Evolutionary conservation across 2,113 vertebrate genomes (phyloP).

Genomic region (Monopterus albus): DNA sequence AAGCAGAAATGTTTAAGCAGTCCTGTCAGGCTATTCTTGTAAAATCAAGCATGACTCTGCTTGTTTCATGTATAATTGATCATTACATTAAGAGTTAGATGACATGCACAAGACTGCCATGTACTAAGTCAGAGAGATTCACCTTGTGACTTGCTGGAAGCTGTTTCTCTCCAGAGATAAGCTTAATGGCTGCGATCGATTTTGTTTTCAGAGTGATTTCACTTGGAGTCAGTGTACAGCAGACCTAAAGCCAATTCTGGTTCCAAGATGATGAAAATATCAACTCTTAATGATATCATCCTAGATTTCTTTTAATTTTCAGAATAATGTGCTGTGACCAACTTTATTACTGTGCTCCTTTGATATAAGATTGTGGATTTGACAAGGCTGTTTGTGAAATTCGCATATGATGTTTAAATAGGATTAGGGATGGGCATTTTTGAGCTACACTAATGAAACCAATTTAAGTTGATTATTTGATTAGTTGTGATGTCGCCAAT

Average conservation of each 20-base stretch:
- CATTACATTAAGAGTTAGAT: conserved; percentile 18
- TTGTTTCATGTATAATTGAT: conserved; percentile 45
- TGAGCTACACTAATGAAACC: too few species aligned
- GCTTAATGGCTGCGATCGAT: conserved; percentile 16
- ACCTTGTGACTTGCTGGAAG: conserved; percentile 47
- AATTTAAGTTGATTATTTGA: too few species aligned
- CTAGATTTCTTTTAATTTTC: background rate
- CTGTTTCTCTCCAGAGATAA: background rate
- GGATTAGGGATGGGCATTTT: too few species aligned
- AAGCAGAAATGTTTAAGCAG: background rate
- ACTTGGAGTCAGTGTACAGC: background rate
- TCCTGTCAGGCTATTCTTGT: background rate
- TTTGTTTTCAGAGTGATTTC: conserved; percentile 18
- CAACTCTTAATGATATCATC: conserved; percentile 6
- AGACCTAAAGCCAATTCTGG: background rate
- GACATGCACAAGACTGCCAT: conserved; percentile 36
- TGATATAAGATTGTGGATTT: background rate
- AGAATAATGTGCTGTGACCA: background rate
- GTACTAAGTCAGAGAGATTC: conserved; percentile 10
- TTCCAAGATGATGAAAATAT: conserved; percentile 14
- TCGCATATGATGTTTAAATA: too few species aligned
- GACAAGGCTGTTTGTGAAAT: background rate
- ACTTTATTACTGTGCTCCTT: background rate
- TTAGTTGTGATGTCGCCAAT: too few species aligned
- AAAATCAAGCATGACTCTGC: conserved; percentile 40